A percentile compares a stretch with the other conserved stretches of the same genome.
phyloP scores from a whole-genome alignment of 2,797 vertebrate genomes.

The Kryptopterus vitreolus region DNA sequence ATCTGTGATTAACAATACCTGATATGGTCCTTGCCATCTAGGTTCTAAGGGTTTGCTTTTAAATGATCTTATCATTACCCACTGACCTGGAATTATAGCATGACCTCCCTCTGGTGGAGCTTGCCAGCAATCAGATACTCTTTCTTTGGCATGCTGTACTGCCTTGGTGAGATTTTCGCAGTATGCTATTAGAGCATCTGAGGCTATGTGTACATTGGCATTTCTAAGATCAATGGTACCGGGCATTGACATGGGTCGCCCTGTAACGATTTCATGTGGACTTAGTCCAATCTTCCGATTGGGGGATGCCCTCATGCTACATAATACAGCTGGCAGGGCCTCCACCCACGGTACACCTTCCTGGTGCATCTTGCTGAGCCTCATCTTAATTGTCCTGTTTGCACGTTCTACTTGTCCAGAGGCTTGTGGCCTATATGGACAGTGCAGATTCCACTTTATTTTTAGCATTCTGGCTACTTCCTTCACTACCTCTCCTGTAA shows the following conservation, averaged over 20 bases:
- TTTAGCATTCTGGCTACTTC: slow-evolving; percentile 3
- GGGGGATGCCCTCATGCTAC: slow-evolving; percentile 14
- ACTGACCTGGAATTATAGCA: slow-evolving; percentile 26
- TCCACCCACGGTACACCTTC: slow-evolving; percentile 1
- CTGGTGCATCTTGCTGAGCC: slow-evolving; percentile 15
- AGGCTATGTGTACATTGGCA: slow-evolving; percentile 16
- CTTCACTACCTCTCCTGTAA: slow-evolving; percentile 3
- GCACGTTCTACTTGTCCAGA: slow-evolving; percentile 4
- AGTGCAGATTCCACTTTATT: slow-evolving; percentile 6
- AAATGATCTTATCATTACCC: slow-evolving; percentile 9
- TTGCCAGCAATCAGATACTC: slow-evolving; percentile 2
- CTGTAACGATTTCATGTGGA: slow-evolving; percentile 21
- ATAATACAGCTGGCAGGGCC: not conserved
- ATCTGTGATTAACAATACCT: slow-evolving; percentile 10
- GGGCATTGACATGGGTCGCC: slow-evolving; percentile 1
- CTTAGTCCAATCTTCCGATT: not conserved
- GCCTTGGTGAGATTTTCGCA: slow-evolving; percentile 21
- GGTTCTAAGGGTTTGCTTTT: slow-evolving; percentile 1
- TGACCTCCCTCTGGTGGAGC: slow-evolving; percentile 10
- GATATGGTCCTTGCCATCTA: not conserved
- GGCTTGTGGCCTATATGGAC: slow-evolving; percentile 6
- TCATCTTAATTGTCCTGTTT: slow-evolving; percentile 3
- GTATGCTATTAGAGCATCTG: slow-evolving; percentile 11
- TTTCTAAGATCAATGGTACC: slow-evolving; percentile 22
- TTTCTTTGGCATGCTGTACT: not conserved